Percentiles rank a stretch among this genome's conserved stretches.
Evolutionary conservation across 2,797 vertebrate species (phyloP).

Genomic region (Neomorphus geoffroyi): DNA sequence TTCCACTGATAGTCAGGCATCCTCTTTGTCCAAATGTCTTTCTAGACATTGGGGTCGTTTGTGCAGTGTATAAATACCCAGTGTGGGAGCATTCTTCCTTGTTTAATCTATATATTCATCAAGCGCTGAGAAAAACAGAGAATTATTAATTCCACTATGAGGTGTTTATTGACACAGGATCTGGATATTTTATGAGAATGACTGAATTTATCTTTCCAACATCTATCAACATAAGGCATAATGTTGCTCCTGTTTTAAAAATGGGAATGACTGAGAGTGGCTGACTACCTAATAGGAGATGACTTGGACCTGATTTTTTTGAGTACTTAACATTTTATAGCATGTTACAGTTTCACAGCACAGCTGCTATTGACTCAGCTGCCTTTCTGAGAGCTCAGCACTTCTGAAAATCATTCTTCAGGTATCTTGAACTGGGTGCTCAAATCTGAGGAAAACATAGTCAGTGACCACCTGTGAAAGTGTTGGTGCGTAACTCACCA

Average conservation of each 20-base stretch:
- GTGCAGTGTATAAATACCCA: not conserved
- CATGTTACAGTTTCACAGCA: not conserved
- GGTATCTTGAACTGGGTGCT: not conserved
- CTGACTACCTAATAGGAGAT: not conserved
- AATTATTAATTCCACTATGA: not conserved
- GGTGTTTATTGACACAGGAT: not conserved
- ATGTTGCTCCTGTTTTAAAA: not conserved
- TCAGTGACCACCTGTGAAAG: not conserved
- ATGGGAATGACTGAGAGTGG: not conserved
- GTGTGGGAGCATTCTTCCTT: not conserved
- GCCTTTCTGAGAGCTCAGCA: slow-evolving; percentile 18
- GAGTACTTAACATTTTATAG: slow-evolving; percentile 20
- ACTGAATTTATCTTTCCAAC: not conserved
- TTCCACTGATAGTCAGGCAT: not conserved
- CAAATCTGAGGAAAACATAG: not conserved
- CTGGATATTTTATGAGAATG: not conserved
- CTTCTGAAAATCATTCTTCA: slow-evolving; percentile 3
- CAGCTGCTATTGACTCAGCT: slow-evolving; percentile 38
- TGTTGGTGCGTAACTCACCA: not conserved
- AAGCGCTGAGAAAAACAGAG: not conserved
- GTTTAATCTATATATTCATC: not conserved
- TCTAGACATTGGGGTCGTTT: not conserved
- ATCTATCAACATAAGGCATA: not conserved
- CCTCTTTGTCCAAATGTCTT: not conserved
- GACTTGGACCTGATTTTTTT: not conserved